A percentile compares a stretch with the other conserved stretches of the same genome.
These are phyloP conservation scores for Pogonus chalceus DNA, from an alignment of 1,140 invertebrate genomes.

Conservation along the genomic window DNA sequence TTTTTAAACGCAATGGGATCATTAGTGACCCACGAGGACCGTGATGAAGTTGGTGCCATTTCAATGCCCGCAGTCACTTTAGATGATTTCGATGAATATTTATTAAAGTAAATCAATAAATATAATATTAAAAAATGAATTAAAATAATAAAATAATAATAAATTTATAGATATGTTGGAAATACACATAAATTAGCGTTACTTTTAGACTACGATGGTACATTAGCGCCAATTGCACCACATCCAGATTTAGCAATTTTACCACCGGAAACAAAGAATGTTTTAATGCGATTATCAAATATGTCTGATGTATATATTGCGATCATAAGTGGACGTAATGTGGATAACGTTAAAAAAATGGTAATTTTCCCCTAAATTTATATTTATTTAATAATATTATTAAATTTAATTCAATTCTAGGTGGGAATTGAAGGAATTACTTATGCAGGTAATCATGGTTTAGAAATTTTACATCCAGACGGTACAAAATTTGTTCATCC, in stretches of 20 bases:
- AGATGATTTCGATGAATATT: constrained; percentile 79
- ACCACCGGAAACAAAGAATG: constrained; percentile 74
- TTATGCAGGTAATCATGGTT: constrained; percentile 81
- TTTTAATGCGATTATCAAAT: constrained; percentile 73
- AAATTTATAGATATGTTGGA: constrained; percentile 66
- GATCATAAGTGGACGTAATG: constrained; percentile 76
- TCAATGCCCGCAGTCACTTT: constrained; percentile 76
- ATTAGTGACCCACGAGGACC: constrained; percentile 52
- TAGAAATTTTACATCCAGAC: constrained; percentile 82
- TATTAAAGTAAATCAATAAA: constrained; percentile 55
- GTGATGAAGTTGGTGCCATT: constrained; percentile 66
- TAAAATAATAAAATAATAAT: not conserved
- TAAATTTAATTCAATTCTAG: constrained; percentile 27
- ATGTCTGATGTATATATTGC: constrained; percentile 81
- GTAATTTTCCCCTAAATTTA: constrained; percentile 36
- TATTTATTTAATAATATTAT: not conserved
- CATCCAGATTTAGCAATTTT: constrained; percentile 80
- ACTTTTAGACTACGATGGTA: constrained; percentile 82
- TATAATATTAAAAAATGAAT: constrained; percentile 2
- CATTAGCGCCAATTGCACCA: constrained; percentile 75
- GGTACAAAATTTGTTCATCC: constrained; percentile 84
- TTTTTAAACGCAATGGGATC: constrained; percentile 81
- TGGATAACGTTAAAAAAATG: constrained; percentile 82
- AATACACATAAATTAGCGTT: constrained; percentile 75
- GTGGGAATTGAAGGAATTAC: constrained; percentile 82